Conservation (phyloP, 2,113 vertebrate genomes). For the Cottus gobio region DNA sequence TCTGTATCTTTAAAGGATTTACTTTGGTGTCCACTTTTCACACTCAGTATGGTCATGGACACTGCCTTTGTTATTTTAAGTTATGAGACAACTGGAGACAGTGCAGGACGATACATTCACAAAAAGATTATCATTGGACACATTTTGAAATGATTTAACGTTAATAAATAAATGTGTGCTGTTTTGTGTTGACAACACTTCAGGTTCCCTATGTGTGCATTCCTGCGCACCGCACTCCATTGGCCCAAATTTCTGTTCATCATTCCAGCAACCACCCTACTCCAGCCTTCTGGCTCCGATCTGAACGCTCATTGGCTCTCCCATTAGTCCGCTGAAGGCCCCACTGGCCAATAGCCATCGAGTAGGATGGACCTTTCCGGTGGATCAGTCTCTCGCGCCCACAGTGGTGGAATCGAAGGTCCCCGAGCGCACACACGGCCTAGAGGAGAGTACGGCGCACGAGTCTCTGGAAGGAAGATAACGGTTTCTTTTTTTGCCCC, state of each 20-base stretch:
- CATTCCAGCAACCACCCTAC: conserved; percentile 13
- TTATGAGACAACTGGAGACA: neutral
- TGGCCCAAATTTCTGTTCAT: conserved; percentile 41
- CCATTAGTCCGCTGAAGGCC: conserved; percentile 23
- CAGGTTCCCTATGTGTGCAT: neutral
- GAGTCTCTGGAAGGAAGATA: conserved; percentile 77
- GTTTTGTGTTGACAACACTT: conserved; percentile 50
- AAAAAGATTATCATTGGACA: conserved; percentile 4
- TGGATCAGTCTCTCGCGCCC: conserved; percentile 72
- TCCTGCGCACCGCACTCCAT: neutral
- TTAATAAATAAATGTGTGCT: conserved; percentile 28
- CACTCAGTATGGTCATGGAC: neutral
- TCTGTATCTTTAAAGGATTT: neutral
- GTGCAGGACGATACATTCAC: neutral
- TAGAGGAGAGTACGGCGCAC: conserved; percentile 76
- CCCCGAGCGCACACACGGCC: conserved; percentile 77
- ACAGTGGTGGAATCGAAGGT: conserved; percentile 81
- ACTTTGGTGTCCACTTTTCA: neutral
- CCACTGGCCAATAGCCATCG: conserved; percentile 70
- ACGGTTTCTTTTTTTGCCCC: conserved; percentile 69
- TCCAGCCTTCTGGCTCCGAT: conserved; percentile 20
- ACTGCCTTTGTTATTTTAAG: neutral
- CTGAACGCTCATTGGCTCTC: conserved; percentile 62
- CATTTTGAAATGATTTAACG: neutral
- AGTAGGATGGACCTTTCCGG: conserved; percentile 66